Evolutionary conservation across 2,797 vertebrate species (phyloP).

Genomic region (Chaetophractus vellerosus): DNA sequence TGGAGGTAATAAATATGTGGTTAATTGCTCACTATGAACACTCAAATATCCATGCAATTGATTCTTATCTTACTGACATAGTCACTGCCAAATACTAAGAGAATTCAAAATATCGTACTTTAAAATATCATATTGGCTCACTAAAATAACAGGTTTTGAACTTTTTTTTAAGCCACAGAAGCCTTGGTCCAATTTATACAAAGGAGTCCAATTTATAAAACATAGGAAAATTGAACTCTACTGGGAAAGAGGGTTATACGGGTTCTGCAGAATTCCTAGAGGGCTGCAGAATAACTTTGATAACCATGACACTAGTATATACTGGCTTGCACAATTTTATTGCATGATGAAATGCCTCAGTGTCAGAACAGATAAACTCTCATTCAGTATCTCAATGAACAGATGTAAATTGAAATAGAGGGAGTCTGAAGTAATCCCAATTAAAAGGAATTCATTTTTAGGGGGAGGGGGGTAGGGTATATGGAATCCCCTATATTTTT

Average conservation of each 20-base stretch:
- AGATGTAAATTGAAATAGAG: neutral
- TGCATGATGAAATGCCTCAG: neutral
- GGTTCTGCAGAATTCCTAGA: slow-evolving; percentile 6
- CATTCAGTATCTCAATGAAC: neutral
- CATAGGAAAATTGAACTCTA: neutral
- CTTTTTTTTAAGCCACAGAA: neutral
- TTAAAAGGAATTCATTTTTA: slow-evolving; percentile 17
- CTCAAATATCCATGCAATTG: neutral
- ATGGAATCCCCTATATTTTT: too few relatives aligned
- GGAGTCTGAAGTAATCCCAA: neutral
- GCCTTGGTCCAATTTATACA: neutral
- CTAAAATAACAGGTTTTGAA: neutral
- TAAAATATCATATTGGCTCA: neutral
- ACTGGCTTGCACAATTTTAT: neutral
- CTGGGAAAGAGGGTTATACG: neutral
- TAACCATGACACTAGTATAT: neutral
- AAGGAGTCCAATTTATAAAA: neutral
- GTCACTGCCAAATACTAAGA: neutral
- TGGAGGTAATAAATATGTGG: neutral
- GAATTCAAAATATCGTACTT: neutral
- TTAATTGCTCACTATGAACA: neutral
- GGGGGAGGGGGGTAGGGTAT: too few relatives aligned
- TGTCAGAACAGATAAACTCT: neutral
- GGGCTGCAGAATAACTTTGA: neutral
- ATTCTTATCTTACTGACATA: neutral